Conservation (phyloP, 92 coral and sea anemone genomes). For the Plumapathes pennacea region DNA sequence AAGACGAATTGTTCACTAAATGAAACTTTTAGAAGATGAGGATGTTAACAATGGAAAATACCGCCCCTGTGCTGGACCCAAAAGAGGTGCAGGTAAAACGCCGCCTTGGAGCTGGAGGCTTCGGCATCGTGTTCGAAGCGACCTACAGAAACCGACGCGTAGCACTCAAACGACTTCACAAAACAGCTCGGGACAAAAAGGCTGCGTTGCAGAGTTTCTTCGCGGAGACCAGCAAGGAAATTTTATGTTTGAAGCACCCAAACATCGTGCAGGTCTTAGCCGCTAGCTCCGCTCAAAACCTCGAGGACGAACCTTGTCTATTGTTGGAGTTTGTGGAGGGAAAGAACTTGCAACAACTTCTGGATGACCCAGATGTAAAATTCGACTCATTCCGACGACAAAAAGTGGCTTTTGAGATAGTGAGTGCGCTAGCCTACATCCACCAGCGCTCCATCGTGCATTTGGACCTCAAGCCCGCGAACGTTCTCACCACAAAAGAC, state of each 20-base stretch:
- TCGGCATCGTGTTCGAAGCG: constrained; percentile 89
- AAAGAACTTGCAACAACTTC: constrained; percentile 75
- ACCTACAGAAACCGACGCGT: constrained; percentile 64
- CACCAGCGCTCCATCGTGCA: constrained; percentile 81
- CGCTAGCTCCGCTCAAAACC: constrained; percentile 41
- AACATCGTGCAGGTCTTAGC: constrained; percentile 80
- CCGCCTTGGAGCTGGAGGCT: constrained; percentile 90
- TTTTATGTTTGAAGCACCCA: constrained; percentile 75
- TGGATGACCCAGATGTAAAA: constrained; percentile 78
- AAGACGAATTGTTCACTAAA: too few species aligned
- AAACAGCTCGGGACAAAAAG: constrained; percentile 90
- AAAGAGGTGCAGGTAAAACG: constrained; percentile 61
- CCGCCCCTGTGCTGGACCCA: constrained; percentile 30
- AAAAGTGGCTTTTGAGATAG: constrained; percentile 66
- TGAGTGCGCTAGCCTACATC: constrained; percentile 71
- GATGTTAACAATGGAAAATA: constrained; percentile 26
- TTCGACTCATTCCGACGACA: constrained; percentile 68
- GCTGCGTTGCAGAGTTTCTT: constrained; percentile 97
- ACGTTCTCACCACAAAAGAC: constrained; percentile 65
- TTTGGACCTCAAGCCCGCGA: constrained; percentile 90
- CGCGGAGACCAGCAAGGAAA: constrained; percentile 83
- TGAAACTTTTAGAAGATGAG: too few species aligned
- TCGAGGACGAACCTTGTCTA: constrained; percentile 90
- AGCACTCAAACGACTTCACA: constrained; percentile 87
- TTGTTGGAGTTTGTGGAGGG: constrained; percentile 90